phyloP scores from a whole-genome alignment of 2,797 vertebrate species.

The Amphiprion clarkii region DNA sequence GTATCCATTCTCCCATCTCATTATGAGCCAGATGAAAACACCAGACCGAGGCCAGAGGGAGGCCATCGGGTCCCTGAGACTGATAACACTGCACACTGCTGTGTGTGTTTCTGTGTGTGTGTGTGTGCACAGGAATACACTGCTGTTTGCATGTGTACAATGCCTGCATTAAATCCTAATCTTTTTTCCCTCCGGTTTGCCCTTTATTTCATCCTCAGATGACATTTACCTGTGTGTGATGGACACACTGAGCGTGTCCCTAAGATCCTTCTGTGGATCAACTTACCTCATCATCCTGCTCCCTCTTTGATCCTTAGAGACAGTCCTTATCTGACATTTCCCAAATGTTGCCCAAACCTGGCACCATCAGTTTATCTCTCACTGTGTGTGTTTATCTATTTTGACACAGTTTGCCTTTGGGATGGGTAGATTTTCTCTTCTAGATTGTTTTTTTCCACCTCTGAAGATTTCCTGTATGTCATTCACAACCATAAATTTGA shows the following conservation, averaged over 20 bases:
- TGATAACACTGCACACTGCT: conserved; percentile 27
- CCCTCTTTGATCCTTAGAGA: conserved; percentile 43
- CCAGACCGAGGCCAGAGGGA: conserved; percentile 43
- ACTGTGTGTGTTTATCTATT: background rate
- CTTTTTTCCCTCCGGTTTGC: conserved; percentile 39
- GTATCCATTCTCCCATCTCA: conserved; percentile 46
- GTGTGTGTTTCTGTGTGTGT: conserved; percentile 5
- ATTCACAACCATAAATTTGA: background rate
- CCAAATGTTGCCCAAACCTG: conserved; percentile 19
- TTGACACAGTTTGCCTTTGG: background rate
- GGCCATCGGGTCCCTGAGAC: conserved; percentile 40
- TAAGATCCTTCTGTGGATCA: conserved; percentile 41
- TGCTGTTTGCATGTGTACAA: conserved; percentile 32
- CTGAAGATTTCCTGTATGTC: background rate
- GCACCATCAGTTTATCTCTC: conserved; percentile 4
- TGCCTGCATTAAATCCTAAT: conserved; percentile 57
- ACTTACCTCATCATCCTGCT: conserved; percentile 31
- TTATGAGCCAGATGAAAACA: conserved; percentile 60
- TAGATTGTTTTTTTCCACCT: background rate
- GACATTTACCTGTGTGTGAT: conserved; percentile 60
- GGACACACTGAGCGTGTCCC: conserved; percentile 36
- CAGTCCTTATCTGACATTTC: conserved; percentile 64
- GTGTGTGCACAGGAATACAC: conserved; percentile 1
- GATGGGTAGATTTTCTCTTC: background rate
- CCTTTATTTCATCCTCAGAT: conserved; percentile 67